Evolutionary conservation across 2,888 invertebrate species (phyloP).

Genomic region (Podabrus alpinus): DNA sequence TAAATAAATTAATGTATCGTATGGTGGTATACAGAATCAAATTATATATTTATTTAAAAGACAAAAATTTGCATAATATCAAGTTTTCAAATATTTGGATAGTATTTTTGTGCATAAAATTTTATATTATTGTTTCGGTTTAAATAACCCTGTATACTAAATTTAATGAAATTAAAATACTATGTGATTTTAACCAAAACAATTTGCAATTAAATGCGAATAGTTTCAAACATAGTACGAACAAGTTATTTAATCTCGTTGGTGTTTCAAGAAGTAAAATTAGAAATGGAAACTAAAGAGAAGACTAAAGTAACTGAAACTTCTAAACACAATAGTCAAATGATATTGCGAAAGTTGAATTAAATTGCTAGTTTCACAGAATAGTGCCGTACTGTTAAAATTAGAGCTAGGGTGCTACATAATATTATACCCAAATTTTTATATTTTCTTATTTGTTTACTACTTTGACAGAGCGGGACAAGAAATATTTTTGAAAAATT

Average conservation of each 20-base stretch:
- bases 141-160: neutral
- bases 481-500: no score
- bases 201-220: conserved; percentile 5
- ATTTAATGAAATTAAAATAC: neutral
- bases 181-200: neutral
- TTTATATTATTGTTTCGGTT: no score
- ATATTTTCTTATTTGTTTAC: neutral
- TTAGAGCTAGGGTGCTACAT: neutral
- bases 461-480: no score
- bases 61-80: no score
- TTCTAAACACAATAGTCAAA: conserved; percentile 2
- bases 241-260: conserved; percentile 2
- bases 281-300: conserved; percentile 3
- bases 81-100: no score
- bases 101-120: no score
- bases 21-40: neutral
- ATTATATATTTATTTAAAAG: neutral
- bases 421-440: neutral
- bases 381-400: neutral
- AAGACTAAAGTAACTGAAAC: conserved; percentile 4
- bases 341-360: neutral
- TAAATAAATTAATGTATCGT: neutral
- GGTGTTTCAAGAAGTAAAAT: conserved; percentile 5
- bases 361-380: neutral
- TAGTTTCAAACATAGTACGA: neutral